Evolutionary conservation across 1,140 invertebrate genomes (phyloP).

Genomic region (Drosophila santomea): DNA sequence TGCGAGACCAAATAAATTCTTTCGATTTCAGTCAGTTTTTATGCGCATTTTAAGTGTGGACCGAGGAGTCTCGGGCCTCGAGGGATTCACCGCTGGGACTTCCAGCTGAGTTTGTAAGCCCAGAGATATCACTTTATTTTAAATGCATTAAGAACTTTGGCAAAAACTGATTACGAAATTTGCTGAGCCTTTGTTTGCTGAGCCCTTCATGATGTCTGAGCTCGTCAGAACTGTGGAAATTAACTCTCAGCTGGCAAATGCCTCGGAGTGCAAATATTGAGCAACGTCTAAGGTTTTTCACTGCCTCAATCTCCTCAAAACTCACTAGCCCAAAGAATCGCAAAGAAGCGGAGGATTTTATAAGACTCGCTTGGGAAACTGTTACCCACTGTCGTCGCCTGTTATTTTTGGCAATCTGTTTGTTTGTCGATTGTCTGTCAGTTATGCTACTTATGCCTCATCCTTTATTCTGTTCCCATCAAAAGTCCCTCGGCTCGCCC

Average conservation of each 20-base stretch:
- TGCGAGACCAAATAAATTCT: conserved; percentile 70
- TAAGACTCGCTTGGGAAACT: conserved; percentile 38
- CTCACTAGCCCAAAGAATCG: too few species aligned
- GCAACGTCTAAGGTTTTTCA: conserved; percentile 40
- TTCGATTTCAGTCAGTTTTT: conserved; percentile 34
- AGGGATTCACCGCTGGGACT: conserved; percentile 1
- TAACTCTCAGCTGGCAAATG: conserved; percentile 66
- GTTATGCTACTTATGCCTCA: conserved; percentile 69
- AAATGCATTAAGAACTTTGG: conserved; percentile 72
- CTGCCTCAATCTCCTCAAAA: conserved; percentile 5
- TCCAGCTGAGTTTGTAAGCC: conserved; percentile 6
- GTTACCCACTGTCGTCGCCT: conserved; percentile 41
- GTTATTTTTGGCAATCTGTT: conserved; percentile 77
- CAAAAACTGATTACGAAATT: conserved; percentile 69
- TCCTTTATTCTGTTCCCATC: neutral
- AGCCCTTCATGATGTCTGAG: conserved; percentile 64
- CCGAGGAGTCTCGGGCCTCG: neutral
- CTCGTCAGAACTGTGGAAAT: conserved; percentile 56
- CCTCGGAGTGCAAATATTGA: conserved; percentile 75
- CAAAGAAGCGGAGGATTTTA: conserved; percentile 36
- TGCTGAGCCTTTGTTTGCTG: conserved; percentile 52
- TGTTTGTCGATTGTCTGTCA: conserved; percentile 79
- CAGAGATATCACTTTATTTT: conserved; percentile 50
- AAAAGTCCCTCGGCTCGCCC: conserved; percentile 6
- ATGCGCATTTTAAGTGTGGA: conserved; percentile 59